A percentile compares a stretch with the other conserved stretches of the same genome.
phyloP scores from a whole-genome alignment of 2,113 vertebrate species.

The Entomyzon cyanotis region DNA sequence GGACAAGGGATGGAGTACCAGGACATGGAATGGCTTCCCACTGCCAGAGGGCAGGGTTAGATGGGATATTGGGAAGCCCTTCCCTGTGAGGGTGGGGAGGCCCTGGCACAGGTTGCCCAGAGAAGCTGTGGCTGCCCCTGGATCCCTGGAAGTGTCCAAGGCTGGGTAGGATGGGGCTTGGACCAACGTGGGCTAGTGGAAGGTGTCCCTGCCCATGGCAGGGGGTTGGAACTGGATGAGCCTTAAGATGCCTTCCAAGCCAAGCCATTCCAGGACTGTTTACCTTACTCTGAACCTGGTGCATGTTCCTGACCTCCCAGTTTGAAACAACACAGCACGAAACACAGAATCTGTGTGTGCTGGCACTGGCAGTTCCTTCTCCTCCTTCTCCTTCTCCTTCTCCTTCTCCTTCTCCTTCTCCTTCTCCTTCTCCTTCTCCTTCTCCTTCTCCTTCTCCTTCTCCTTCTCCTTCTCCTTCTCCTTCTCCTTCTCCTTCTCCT shows the following conservation, averaged over 20 bases:
- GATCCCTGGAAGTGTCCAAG: not conserved
- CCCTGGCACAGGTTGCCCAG: not conserved
- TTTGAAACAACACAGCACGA: not conserved
- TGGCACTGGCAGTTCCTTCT: not conserved
- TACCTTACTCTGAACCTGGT: not conserved
- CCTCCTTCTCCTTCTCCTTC: not conserved
- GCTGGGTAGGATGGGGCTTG: fast-evolving
- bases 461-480: not conserved
- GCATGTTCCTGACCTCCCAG: not conserved
- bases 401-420: not conserved
- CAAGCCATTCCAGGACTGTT: not conserved
- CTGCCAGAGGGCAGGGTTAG: fast-evolving
- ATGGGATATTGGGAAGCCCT: not conserved
- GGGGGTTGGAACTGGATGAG: not conserved
- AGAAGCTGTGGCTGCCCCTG: not conserved
- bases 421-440: no score
- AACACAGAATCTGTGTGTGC: not conserved
- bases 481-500: not conserved
- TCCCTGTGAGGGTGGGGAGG: fast-evolving
- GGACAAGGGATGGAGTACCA: fast-evolving
- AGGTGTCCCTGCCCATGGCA: not conserved
- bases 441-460: not conserved
- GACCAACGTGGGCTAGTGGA: fast-evolving
- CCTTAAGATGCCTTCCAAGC: not conserved
- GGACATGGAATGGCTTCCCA: not conserved